Conservation (phyloP, 2,888 invertebrate genomes). For the Athalia rosae region DNA sequence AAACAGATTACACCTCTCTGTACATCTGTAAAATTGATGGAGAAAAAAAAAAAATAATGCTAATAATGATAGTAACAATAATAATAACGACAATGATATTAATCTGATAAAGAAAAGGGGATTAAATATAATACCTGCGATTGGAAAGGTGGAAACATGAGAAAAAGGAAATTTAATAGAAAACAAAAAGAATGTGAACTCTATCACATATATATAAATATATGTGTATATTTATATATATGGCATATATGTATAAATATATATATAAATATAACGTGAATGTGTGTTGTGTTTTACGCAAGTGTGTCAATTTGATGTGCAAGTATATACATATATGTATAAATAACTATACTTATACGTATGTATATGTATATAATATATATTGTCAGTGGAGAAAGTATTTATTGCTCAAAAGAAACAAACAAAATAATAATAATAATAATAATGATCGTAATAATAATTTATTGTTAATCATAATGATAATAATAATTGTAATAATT, state of each 20-base stretch:
- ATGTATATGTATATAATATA: slow-evolving; percentile 57
- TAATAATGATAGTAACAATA: not conserved
- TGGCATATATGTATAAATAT: slow-evolving; percentile 47
- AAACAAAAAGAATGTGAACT: too few species aligned
- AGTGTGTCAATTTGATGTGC: slow-evolving; percentile 53
- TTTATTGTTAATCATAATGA: not conserved
- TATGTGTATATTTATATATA: too few species aligned
- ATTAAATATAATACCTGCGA: too few species aligned
- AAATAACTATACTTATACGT: slow-evolving; percentile 42
- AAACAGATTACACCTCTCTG: not conserved
- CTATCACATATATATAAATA: too few species aligned
- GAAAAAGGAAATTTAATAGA: too few species aligned
- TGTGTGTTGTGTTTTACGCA: not conserved
- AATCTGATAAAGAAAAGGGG: too few species aligned
- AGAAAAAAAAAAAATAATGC: not conserved
- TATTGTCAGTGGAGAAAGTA: slow-evolving; percentile 72
- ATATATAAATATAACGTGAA: too few species aligned
- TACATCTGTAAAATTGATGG: not conserved
- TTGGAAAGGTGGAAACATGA: too few species aligned
- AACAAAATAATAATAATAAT: not conserved
- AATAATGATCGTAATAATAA: not conserved
- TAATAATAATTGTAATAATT: not conserved
- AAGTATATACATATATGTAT: slow-evolving; percentile 46
- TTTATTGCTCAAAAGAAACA: slow-evolving; percentile 71
- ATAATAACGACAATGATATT: too few species aligned